Conservation (phyloP, 2,888 invertebrate genomes). For the Sinopyrophorus schimmeli region DNA sequence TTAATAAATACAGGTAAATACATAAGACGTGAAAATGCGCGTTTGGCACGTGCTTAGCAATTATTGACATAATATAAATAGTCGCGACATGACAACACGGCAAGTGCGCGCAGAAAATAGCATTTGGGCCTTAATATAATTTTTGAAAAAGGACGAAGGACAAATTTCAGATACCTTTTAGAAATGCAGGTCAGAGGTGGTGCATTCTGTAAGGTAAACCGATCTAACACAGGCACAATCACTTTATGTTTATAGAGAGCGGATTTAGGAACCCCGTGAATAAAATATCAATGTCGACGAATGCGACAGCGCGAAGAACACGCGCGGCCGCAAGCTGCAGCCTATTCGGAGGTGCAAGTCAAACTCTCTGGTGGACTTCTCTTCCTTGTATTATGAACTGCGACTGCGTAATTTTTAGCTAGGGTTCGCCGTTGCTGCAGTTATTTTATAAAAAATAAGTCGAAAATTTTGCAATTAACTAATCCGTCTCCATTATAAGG, state of each 20-base stretch:
- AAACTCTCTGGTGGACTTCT: conserved; percentile 22
- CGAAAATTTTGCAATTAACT: no score
- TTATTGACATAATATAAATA: conserved; percentile 28
- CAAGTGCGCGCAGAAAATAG: conserved; percentile 17
- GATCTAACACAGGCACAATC: conserved; percentile 10
- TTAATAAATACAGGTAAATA: no score
- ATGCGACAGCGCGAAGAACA: conserved; percentile 29
- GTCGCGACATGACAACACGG: conserved; percentile 22
- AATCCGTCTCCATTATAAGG: no score
- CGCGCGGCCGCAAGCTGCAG: conserved; percentile 24
- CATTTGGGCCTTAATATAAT: no score
- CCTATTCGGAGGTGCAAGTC: conserved; percentile 22
- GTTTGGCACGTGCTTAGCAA: conserved; percentile 25
- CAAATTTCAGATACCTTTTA: not conserved
- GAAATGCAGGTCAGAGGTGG: not conserved
- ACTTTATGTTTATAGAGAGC: conserved; percentile 16
- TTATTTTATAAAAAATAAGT: not conserved
- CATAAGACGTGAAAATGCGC: conserved; percentile 11
- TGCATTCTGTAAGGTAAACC: conserved; percentile 5
- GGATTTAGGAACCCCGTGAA: conserved; percentile 20
- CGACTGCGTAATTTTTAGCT: no score
- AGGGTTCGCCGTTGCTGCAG: no score
- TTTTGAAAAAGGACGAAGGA: not conserved
- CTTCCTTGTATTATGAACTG: conserved; percentile 41
- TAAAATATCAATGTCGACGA: conserved; percentile 26